These are phyloP conservation scores for Tetanocera ferruginea DNA, from an alignment of 2,888 invertebrate species.

Conservation along the genomic window DNA sequence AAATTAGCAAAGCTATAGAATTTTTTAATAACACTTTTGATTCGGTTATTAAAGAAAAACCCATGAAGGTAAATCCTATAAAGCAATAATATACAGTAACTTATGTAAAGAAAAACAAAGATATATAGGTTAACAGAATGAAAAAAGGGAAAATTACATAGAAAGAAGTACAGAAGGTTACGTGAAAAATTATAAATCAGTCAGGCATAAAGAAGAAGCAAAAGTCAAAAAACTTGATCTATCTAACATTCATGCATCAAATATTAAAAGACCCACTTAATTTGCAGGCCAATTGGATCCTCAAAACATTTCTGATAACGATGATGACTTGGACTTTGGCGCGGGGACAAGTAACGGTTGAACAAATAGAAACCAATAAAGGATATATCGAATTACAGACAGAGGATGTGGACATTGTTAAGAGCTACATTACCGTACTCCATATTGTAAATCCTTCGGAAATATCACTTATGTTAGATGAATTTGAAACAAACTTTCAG, in stretches of 20 bases:
- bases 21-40: constrained; percentile 36
- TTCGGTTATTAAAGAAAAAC: neutral
- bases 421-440: too few species aligned
- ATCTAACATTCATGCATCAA: constrained; percentile 25
- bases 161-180: constrained; percentile 15
- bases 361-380: too few species aligned
- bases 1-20: constrained; percentile 28
- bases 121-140: neutral
- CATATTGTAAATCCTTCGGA: too few species aligned
- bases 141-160: constrained; percentile 21
- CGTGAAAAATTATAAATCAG: constrained; percentile 34
- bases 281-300: constrained; percentile 28
- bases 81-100: neutral
- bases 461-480: too few species aligned
- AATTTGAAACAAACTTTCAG: too few species aligned
- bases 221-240: constrained; percentile 23
- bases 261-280: constrained; percentile 37
- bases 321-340: too few species aligned
- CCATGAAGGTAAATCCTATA: neutral
- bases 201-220: constrained; percentile 29
- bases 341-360: too few species aligned
- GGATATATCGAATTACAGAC: too few species aligned
- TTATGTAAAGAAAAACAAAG: neutral
- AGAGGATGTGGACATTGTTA: too few species aligned
- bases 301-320: too few species aligned